A percentile compares a stretch with the other conserved stretches of the same genome.
phyloP scores from a whole-genome alignment of 2,113 vertebrate species.

The Leucosticte australis region DNA sequence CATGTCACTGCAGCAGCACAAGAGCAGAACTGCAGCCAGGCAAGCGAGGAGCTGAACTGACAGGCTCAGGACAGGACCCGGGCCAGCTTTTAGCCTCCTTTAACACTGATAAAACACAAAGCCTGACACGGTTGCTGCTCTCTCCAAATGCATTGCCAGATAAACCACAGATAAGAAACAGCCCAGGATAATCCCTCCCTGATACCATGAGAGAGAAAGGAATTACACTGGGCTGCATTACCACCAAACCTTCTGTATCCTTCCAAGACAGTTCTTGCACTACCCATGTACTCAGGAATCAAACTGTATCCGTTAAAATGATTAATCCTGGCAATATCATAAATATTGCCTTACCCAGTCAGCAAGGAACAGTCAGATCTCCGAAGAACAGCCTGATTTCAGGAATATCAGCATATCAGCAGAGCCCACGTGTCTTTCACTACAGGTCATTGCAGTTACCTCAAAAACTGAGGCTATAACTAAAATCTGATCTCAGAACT shows the following conservation, averaged over 20 bases:
- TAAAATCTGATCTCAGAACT: not conserved
- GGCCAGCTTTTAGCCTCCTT: not conserved
- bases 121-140: not conserved
- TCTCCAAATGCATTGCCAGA: slow-evolving; percentile 15
- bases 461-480: not conserved
- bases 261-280: not conserved
- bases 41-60: not conserved
- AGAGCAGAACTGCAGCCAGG: not conserved
- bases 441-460: not conserved
- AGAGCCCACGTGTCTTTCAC: not conserved
- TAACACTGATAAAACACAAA: slow-evolving; percentile 10
- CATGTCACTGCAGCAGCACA: not conserved
- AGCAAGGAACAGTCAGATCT: not conserved
- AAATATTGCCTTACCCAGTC: not conserved
- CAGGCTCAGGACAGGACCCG: not conserved
- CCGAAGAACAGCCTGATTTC: not conserved
- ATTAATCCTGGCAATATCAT: not conserved
- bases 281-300: not conserved
- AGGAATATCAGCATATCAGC: not conserved
- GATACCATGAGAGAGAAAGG: not conserved
- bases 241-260: not conserved
- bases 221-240: not conserved
- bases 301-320: not conserved
- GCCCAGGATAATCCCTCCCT: slow-evolving; percentile 2
- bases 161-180: slow-evolving; percentile 47